These are phyloP conservation scores for Hypomecis atomaria DNA, from an alignment of 2,888 invertebrate genomes.

Conservation along the genomic window DNA sequence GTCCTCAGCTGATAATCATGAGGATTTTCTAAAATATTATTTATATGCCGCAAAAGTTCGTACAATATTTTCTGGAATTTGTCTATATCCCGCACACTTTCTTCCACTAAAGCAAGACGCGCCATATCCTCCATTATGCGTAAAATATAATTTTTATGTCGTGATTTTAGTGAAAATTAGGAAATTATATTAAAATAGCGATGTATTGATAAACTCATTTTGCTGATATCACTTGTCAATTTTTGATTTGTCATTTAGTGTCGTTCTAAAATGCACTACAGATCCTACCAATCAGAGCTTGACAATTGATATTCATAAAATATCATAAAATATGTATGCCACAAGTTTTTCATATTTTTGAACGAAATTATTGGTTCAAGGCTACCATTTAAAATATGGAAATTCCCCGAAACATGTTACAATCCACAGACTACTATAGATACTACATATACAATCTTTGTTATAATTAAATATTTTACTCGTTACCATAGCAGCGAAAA, in stretches of 20 bases:
- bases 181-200: conserved; percentile 38
- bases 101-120: conserved; percentile 75
- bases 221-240: conserved; percentile 66
- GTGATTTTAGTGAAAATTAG: conserved; percentile 32
- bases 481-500: conserved; percentile 44
- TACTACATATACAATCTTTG: neutral
- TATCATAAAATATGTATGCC: no score
- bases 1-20: conserved; percentile 65
- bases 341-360: conserved; percentile 10
- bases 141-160: conserved; percentile 37
- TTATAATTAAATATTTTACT: no score
- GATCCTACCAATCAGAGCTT: neutral
- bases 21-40: conserved; percentile 71
- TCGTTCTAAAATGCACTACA: conserved; percentile 48
- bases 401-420: neutral
- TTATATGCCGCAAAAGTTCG: conserved; percentile 64
- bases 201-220: conserved; percentile 49
- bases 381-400: conserved; percentile 11
- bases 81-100: conserved; percentile 60
- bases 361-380: conserved; percentile 11
- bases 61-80: conserved; percentile 65
- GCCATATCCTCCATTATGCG: conserved; percentile 77
- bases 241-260: conserved; percentile 68
- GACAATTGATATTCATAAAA: no score
- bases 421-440: no score